Evolutionary conservation across 2,113 vertebrate species (phyloP).

Genomic region (Pelobates fuscus): DNA sequence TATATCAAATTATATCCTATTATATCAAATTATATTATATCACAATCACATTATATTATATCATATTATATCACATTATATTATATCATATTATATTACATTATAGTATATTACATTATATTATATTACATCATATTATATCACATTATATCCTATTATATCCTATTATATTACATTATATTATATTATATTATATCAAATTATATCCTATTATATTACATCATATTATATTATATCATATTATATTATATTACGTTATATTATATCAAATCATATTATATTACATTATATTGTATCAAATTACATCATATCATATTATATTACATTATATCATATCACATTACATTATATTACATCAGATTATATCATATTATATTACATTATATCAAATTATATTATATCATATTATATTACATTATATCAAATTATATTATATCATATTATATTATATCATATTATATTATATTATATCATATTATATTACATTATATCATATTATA

Average conservation of each 20-base stretch:
- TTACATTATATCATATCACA: background rate
- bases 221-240: background rate
- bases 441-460: constrained; percentile 2
- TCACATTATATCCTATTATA: no score
- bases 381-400: constrained; percentile 1
- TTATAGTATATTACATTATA: no score
- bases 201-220: no score
- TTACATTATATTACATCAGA: background rate
- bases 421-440: no score
- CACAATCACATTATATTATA: background rate
- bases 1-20: background rate
- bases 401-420: background rate
- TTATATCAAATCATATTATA: no score
- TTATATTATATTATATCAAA: constrained; percentile 4
- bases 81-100: background rate
- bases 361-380: background rate
- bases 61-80: background rate
- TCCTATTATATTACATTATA: constrained; percentile 3
- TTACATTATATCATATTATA: no score
- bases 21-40: background rate
- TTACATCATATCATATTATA: background rate
- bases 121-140: background rate
- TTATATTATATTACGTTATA: background rate
- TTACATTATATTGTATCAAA: background rate
- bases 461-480: background rate